Base-by-base conservation (phyloP, 2,888 invertebrate genomes). In the Metopia argyrocephala region DNA sequence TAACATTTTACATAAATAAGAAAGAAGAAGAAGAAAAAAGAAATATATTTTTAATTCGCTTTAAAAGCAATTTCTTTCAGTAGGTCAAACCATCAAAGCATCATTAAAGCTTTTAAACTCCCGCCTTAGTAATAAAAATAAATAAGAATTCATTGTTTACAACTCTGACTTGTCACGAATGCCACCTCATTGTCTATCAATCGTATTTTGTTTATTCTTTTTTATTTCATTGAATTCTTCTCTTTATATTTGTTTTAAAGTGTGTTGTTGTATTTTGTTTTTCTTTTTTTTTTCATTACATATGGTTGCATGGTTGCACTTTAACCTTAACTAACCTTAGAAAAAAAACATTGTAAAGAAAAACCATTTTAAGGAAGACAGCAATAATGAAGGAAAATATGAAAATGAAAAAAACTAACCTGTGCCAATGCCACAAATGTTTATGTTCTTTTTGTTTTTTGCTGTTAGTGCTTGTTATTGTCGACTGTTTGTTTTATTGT, bases 401-500 rank as follows among this genome's bases (percentile, higher is more conserved):
- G 54, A 56, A 68, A 46, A 31, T 52, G 7, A 66, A 28, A 27
- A 65, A 69, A 54, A 68, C 75, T 76, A 83, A 80, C 83, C 76
- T 81, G 79, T 79, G 79, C 79, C 83, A 83, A 81, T 83, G 81
- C 83, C 81, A 79, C 62, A 73, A 74, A 78, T 62, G 57, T 61
- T n/a, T 15, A 15, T 79, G 76, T 56, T 75, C 21, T 57, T 45
- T 75, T 66, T 38, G n/a, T n/a, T n/a, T n/a, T n/a, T n/a, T n/a
- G n/a, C n/a, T n/a, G n/a, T n/a, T n/a, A n/a, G n/a, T n/a, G n/a
- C n/a, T n/a, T n/a, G n/a, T n/a, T 56, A 20, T 48, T 46, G 54
- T n/a, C 64, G 62, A 1, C 23, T 20, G 23, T 57, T 57, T 57
- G 57, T 57, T 56, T 48, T 27, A 28, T 65, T 66, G 74, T 52